phyloP scores from a whole-genome alignment of 1,140 invertebrate species.

The Drosophila equinoxialis region DNA sequence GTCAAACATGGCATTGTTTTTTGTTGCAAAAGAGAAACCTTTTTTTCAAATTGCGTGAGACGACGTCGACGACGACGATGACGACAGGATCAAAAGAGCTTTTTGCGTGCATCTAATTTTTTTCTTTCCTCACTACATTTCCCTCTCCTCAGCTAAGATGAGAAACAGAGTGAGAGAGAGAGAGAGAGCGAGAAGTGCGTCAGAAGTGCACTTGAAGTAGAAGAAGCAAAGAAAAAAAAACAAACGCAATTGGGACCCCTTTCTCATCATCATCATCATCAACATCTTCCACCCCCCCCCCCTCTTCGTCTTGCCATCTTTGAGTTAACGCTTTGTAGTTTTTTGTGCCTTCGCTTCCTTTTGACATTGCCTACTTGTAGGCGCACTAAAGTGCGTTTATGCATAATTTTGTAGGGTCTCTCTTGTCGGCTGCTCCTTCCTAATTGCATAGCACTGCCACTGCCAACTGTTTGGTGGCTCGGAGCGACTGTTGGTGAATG shows the following conservation, averaged over 20 bases:
- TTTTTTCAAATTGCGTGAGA: conserved; percentile 75
- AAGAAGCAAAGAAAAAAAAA: conserved; percentile 55
- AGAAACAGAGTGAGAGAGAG: neutral
- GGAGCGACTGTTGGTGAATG: neutral
- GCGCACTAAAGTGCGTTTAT: conserved; percentile 80
- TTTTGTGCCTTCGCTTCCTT: conserved; percentile 49
- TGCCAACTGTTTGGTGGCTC: neutral
- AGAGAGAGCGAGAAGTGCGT: conserved; percentile 61
- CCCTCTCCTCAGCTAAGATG: neutral
- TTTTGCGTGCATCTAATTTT: conserved; percentile 55
- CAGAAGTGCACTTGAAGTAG: conserved; percentile 71
- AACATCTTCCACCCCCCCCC: neutral
- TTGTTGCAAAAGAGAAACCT: conserved; percentile 50
- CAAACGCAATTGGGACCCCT: conserved; percentile 66
- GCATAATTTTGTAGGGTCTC: conserved; percentile 68
- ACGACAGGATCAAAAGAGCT: conserved; percentile 73
- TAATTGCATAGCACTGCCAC: conserved; percentile 14
- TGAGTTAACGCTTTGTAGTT: conserved; percentile 68
- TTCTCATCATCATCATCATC: neutral
- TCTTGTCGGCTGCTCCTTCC: conserved; percentile 4
- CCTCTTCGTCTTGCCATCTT: conserved; percentile 4
- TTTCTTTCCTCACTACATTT: conserved; percentile 12
- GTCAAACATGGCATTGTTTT: conserved; percentile 53
- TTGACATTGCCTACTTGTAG: conserved; percentile 73
- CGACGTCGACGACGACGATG: conserved; percentile 45